Conservation (phyloP, 2,797 vertebrate species). For the Tragopan temminckii region DNA sequence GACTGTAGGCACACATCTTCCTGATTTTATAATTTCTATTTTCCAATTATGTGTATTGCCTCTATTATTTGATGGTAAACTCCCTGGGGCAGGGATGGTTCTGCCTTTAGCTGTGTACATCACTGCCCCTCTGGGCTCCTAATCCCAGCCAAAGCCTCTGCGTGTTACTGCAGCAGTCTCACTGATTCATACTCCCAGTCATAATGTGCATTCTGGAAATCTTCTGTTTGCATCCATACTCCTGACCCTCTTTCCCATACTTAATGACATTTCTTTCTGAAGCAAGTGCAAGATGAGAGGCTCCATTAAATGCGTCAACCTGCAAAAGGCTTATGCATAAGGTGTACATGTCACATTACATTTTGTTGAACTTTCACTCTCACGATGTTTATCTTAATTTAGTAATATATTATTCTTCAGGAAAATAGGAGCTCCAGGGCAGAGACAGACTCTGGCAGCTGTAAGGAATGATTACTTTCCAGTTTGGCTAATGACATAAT, state of each 20-base stretch:
- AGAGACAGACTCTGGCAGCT: conserved; percentile 40
- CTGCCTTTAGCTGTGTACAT: not conserved
- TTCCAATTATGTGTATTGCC: not conserved
- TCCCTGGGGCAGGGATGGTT: not conserved
- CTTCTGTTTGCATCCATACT: not conserved
- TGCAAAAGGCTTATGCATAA: not conserved
- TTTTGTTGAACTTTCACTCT: not conserved
- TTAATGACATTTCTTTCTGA: not conserved
- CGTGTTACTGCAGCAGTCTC: not conserved
- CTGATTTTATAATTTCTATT: not conserved
- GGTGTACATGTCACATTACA: not conserved
- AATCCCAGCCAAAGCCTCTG: not conserved
- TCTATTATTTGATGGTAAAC: not conserved
- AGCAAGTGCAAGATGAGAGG: not conserved
- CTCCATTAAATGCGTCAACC: not conserved
- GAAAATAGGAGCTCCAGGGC: conserved; percentile 8
- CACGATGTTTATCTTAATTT: conserved; percentile 33
- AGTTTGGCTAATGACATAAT: conserved; percentile 75
- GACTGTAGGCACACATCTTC: fast-evolving
- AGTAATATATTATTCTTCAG: conserved; percentile 18
- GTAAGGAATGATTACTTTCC: conserved; percentile 61
- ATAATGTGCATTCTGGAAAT: not conserved
- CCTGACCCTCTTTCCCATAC: not conserved
- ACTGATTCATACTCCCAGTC: not conserved
- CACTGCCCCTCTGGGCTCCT: not conserved